phyloP scores from a whole-genome alignment of 2,797 vertebrate species.

The Meda fulgida region DNA sequence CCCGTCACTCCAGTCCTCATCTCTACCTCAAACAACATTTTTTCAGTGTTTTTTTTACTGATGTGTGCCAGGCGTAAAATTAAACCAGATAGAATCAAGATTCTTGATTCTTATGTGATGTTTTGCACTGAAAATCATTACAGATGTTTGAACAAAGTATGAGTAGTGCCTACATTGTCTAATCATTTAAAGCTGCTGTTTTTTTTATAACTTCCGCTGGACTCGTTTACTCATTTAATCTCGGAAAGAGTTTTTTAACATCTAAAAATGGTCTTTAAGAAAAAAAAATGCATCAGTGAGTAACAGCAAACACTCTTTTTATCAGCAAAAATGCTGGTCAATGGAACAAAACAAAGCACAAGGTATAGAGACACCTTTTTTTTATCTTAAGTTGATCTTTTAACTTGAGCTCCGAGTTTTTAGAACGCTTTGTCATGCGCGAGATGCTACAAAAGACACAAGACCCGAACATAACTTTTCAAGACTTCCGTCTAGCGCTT shows the following conservation, averaged over 20 bases:
- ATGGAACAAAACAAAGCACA: no score
- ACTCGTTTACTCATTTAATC: neutral
- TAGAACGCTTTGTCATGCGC: no score
- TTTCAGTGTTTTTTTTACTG: slow-evolving; percentile 7
- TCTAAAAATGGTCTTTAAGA: neutral
- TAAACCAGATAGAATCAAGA: slow-evolving; percentile 1
- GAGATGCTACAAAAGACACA: no score
- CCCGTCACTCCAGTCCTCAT: slow-evolving; percentile 25
- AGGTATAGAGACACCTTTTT: no score
- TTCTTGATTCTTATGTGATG: neutral
- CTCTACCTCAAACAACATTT: slow-evolving; percentile 25
- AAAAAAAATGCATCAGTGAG: neutral
- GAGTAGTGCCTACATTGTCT: neutral
- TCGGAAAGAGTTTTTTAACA: neutral
- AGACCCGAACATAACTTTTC: no score
- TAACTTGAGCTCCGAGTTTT: no score
- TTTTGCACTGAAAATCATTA: slow-evolving; percentile 18
- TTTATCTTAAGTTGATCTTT: no score
- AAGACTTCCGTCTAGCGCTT: no score
- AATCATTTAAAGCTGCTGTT: neutral
- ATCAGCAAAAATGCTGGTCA: no score
- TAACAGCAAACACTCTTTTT: neutral
- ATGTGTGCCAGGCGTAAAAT: neutral
- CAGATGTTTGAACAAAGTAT: slow-evolving; percentile 6
- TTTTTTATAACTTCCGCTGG: neutral